Percentiles rank a stretch among this genome's conserved stretches.
These are phyloP conservation scores for Chloroceryle amazona DNA, from an alignment of 2,797 vertebrate genomes.

Conservation along the genomic window DNA sequence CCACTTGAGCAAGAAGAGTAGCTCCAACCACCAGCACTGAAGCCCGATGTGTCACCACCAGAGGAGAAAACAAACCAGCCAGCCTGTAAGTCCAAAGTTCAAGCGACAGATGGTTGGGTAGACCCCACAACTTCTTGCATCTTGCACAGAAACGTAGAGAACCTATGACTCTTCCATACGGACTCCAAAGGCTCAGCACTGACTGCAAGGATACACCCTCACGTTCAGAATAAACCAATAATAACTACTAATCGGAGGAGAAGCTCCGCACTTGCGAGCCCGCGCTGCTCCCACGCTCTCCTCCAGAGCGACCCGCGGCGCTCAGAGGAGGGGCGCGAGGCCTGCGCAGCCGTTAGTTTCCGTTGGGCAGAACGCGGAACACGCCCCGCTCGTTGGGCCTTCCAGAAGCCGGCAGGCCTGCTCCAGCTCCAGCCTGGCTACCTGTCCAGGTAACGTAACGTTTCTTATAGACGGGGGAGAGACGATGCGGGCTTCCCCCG, in stretches of 20 bases:
- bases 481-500: rapidly evolving
- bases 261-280: too few relatives aligned
- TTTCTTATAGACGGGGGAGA: too few relatives aligned
- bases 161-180: rapidly evolving
- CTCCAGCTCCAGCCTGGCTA: background rate
- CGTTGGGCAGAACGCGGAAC: background rate
- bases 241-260: too few relatives aligned
- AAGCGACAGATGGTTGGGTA: background rate
- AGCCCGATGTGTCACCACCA: background rate
- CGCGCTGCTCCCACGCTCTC: too few relatives aligned
- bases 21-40: background rate
- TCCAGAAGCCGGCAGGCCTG: background rate
- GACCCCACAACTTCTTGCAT: background rate
- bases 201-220: background rate
- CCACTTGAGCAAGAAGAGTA: background rate
- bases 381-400: background rate
- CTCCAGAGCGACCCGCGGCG: too few relatives aligned
- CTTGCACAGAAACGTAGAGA: background rate
- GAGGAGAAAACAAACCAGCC: background rate
- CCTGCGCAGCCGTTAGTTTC: background rate
- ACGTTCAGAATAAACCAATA: rapidly evolving
- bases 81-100: too few relatives aligned
- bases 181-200: rapidly evolving
- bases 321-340: background rate
- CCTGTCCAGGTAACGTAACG: rapidly evolving